These are phyloP conservation scores for Agriopis leucophaearia DNA, from an alignment of 2,888 invertebrate species.

Conservation along the genomic window DNA sequence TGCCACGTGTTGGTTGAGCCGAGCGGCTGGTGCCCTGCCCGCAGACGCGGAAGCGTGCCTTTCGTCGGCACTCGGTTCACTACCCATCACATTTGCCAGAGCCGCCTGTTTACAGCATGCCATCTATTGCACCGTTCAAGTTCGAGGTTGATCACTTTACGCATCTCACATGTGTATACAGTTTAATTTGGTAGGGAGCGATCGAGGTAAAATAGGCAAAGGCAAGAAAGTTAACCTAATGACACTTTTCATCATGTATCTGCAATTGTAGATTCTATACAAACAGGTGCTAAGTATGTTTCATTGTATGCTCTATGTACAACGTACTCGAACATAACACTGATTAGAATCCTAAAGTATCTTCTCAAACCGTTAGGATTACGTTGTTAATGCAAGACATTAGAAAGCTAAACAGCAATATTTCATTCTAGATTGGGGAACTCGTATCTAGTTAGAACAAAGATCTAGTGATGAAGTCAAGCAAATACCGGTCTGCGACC, in stretches of 20 bases:
- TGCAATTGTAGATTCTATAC: background rate
- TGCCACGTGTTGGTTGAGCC: conserved; percentile 60
- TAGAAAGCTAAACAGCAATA: conserved; percentile 19
- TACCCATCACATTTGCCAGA: conserved; percentile 73
- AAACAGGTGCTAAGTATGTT: background rate
- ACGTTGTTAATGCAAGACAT: conserved; percentile 14
- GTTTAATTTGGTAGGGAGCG: background rate
- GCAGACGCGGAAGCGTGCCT: conserved; percentile 69
- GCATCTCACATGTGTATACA: conserved; percentile 4
- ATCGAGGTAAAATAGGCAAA: background rate
- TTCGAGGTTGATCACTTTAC: conserved; percentile 77
- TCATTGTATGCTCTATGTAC: background rate
- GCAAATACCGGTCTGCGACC: conserved; percentile 33
- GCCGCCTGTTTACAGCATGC: conserved; percentile 74
- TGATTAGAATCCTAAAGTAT: conserved; percentile 1
- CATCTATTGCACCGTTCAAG: conserved; percentile 72
- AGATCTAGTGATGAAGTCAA: conserved; percentile 16
- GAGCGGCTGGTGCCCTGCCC: conserved; percentile 44
- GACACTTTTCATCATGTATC: background rate
- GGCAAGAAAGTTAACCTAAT: background rate
- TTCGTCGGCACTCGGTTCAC: conserved; percentile 53
- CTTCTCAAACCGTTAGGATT: conserved; percentile 1
- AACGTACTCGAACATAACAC: background rate
- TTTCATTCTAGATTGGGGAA: conserved; percentile 10
- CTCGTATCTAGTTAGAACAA: conserved; percentile 20